A percentile compares a stretch with the other conserved stretches of the same genome.
These are phyloP conservation scores for Cybosia mesomella DNA, from an alignment of 2,888 invertebrate genomes.

Conservation along the genomic window DNA sequence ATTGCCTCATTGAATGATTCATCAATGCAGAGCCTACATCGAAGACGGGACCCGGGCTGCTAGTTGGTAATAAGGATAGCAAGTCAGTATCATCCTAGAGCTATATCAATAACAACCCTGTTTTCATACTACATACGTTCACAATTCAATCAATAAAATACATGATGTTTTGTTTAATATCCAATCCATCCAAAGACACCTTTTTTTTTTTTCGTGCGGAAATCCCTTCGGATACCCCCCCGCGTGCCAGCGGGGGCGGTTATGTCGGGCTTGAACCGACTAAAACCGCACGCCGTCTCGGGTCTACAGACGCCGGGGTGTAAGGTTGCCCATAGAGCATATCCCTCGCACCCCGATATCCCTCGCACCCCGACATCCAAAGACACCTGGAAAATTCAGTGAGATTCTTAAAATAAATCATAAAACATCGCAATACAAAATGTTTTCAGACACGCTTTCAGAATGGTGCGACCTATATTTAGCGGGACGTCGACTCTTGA, in stretches of 20 bases:
- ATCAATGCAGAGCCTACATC: neutral
- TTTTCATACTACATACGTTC: neutral
- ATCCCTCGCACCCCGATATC: no score
- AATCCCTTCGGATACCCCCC: no score
- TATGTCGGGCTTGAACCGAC: no score
- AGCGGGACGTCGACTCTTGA: conserved; percentile 57
- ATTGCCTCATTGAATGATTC: neutral
- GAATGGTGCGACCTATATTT: conserved; percentile 64
- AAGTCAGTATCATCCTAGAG: neutral
- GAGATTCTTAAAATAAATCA: conserved; percentile 38
- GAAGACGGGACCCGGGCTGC: neutral
- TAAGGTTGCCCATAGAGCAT: no score
- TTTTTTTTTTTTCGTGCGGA: no score
- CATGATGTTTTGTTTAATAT: neutral
- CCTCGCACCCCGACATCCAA: no score
- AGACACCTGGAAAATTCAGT: conserved; percentile 5
- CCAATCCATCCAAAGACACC: neutral
- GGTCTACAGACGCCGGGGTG: no score
- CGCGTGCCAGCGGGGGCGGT: no score
- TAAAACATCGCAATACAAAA: conserved; percentile 45
- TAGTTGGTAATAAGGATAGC: neutral
- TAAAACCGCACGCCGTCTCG: no score
- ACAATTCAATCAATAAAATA: neutral
- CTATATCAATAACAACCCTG: neutral
- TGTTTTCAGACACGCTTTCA: conserved; percentile 52